Evolutionary conservation across 2,888 invertebrate species (phyloP).

Genomic region (Nemotelus nigrinus): DNA sequence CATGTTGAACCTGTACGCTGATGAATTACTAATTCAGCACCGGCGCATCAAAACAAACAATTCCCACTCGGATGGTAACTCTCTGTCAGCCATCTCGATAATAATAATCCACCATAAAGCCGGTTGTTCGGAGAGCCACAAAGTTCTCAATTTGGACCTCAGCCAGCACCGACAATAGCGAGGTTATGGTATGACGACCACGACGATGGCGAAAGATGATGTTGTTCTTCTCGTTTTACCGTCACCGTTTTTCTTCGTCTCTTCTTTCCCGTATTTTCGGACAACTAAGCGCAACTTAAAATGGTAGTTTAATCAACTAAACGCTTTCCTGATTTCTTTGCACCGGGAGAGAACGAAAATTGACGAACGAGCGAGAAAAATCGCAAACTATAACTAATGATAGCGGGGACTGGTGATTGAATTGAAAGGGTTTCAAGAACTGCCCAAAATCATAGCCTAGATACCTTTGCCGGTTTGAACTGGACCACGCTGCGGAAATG

Average conservation of each 20-base stretch:
- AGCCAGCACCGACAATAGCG: no score
- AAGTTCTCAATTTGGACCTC: neutral
- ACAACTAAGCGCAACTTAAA: neutral
- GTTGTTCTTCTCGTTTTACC: slow-evolving; percentile 38
- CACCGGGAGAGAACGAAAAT: slow-evolving; percentile 8
- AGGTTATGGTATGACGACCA: neutral
- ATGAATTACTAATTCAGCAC: no score
- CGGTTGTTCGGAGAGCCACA: neutral
- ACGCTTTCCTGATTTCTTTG: slow-evolving; percentile 14
- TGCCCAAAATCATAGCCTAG: neutral
- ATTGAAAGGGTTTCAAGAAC: neutral
- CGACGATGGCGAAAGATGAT: neutral
- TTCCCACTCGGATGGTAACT: slow-evolving; percentile 21
- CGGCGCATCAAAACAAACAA: neutral
- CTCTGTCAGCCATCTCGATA: neutral
- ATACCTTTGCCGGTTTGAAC: slow-evolving; percentile 22
- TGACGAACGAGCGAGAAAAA: neutral
- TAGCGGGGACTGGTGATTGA: neutral
- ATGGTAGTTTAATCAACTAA: slow-evolving; percentile 22
- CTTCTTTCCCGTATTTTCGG: slow-evolving; percentile 15
- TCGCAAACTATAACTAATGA: slow-evolving; percentile 28
- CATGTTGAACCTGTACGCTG: no score
- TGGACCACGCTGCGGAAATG: neutral
- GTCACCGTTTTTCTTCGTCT: slow-evolving; percentile 35
- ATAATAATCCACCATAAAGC: neutral